These are phyloP conservation scores for Serilophus lunatus DNA, from an alignment of 2,113 vertebrate species.

Conservation along the genomic window DNA sequence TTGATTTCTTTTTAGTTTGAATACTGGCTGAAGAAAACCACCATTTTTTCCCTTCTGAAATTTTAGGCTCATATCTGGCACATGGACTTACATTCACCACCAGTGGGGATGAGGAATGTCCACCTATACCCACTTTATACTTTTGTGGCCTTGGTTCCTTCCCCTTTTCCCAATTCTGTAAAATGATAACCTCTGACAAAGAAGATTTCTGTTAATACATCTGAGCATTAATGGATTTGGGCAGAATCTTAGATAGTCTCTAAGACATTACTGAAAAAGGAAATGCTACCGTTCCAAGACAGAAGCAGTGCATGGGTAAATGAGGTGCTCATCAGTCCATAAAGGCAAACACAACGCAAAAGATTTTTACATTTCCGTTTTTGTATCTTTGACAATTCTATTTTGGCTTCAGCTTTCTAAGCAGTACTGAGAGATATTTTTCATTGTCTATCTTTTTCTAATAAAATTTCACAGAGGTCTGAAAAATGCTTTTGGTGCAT, in stretches of 20 bases:
- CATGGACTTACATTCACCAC: background rate
- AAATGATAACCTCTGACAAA: background rate
- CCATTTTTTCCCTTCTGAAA: background rate
- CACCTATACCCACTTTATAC: background rate
- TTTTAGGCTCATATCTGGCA: background rate
- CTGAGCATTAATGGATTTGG: background rate
- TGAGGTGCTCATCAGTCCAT: background rate
- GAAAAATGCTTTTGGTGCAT: background rate
- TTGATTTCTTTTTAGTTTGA: background rate
- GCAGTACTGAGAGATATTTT: background rate
- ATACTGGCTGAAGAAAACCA: background rate
- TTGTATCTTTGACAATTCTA: background rate
- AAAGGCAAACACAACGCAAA: background rate
- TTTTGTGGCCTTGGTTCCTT: background rate
- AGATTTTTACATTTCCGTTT: accelerated
- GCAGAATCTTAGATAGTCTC: background rate
- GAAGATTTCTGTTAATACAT: background rate
- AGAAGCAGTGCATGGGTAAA: background rate
- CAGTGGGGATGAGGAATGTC: background rate
- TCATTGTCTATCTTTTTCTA: background rate
- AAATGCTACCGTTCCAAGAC: background rate
- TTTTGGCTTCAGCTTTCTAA: background rate
- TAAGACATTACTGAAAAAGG: background rate
- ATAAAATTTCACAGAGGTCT: conserved; percentile 50
- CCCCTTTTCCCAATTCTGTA: background rate